Evolutionary conservation across 2,797 vertebrate genomes (phyloP).

Genomic region (Harpagifer antarcticus): DNA sequence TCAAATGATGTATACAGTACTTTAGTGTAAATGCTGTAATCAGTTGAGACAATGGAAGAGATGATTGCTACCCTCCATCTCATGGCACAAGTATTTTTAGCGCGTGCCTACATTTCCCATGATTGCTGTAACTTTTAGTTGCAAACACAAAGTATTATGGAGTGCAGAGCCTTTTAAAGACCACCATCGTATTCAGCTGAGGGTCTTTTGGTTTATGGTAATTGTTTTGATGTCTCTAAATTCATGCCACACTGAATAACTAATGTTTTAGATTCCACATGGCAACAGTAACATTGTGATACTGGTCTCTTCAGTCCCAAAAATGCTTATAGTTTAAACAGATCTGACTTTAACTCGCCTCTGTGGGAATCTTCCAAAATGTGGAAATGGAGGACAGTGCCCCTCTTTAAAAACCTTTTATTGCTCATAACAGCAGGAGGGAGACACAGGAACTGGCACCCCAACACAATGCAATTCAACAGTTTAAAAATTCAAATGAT

Average conservation of each 20-base stretch:
- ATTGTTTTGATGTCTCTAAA: slow-evolving; percentile 43
- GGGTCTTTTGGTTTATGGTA: slow-evolving; percentile 33
- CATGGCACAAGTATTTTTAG: slow-evolving; percentile 10
- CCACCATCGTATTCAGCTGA: slow-evolving; percentile 21
- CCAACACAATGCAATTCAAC: slow-evolving; percentile 46
- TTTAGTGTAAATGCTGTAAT: slow-evolving; percentile 31
- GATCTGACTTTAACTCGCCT: background rate
- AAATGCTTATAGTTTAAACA: background rate
- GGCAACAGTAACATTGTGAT: slow-evolving; percentile 13
- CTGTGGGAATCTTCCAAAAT: background rate
- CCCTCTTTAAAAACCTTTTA: slow-evolving; percentile 17
- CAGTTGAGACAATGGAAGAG: slow-evolving; percentile 30
- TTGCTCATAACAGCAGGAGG: slow-evolving; percentile 18
- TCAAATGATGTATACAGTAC: slow-evolving; percentile 7
- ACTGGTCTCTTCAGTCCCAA: background rate
- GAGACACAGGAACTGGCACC: slow-evolving; percentile 27
- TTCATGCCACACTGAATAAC: slow-evolving; percentile 44
- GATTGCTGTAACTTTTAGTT: slow-evolving; percentile 24
- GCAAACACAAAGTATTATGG: slow-evolving; percentile 16
- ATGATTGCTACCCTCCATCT: slow-evolving; percentile 29
- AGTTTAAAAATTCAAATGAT: slow-evolving; percentile 62
- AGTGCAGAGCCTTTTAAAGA: slow-evolving; percentile 16
- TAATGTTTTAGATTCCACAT: slow-evolving; percentile 41
- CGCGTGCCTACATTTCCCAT: slow-evolving; percentile 5
- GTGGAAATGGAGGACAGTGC: background rate